Evolutionary conservation across 2,888 invertebrate genomes (phyloP).

Genomic region (Thymelicus acteon): DNA sequence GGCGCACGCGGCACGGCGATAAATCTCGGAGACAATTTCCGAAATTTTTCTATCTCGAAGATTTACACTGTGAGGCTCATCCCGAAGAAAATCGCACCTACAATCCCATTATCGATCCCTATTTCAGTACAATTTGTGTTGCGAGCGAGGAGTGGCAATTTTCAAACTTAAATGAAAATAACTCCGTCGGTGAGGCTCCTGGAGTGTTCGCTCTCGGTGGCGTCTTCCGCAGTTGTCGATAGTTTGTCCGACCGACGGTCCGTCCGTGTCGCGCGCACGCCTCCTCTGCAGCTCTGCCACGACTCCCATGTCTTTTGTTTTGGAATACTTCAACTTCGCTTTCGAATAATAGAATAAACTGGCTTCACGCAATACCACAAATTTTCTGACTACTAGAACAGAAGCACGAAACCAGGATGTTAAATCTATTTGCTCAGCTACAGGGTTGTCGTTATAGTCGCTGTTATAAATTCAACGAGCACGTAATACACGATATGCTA

Average conservation of each 20-base stretch:
- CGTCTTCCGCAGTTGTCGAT: slow-evolving; percentile 54
- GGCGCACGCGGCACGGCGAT: slow-evolving; percentile 60
- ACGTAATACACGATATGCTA: slow-evolving; percentile 41
- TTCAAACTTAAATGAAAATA: slow-evolving; percentile 84
- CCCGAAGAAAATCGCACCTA: slow-evolving; percentile 80
- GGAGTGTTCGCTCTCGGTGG: slow-evolving; percentile 45
- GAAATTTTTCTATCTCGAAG: slow-evolving; percentile 80
- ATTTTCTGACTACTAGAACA: not conserved
- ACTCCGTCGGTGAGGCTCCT: slow-evolving; percentile 56
- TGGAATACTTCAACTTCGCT: slow-evolving; percentile 17
- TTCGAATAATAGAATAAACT: slow-evolving; percentile 9
- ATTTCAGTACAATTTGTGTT: slow-evolving; percentile 80
- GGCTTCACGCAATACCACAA: not conserved
- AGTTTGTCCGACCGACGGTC: slow-evolving; percentile 48
- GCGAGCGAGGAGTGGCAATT: slow-evolving; percentile 74
- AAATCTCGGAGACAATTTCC: slow-evolving; percentile 79
- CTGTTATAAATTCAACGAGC: slow-evolving; percentile 38
- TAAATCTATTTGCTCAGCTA: not conserved
- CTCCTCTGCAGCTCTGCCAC: slow-evolving; percentile 8
- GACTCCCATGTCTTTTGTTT: slow-evolving; percentile 24
- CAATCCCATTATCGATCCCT: slow-evolving; percentile 82
- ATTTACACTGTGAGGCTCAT: slow-evolving; percentile 74
- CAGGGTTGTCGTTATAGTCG: not conserved
- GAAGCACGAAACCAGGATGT: too few species aligned
- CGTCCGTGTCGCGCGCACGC: slow-evolving; percentile 50